Base-by-base conservation (phyloP, 2,113 vertebrate genomes). In the Uria lomvia region DNA sequence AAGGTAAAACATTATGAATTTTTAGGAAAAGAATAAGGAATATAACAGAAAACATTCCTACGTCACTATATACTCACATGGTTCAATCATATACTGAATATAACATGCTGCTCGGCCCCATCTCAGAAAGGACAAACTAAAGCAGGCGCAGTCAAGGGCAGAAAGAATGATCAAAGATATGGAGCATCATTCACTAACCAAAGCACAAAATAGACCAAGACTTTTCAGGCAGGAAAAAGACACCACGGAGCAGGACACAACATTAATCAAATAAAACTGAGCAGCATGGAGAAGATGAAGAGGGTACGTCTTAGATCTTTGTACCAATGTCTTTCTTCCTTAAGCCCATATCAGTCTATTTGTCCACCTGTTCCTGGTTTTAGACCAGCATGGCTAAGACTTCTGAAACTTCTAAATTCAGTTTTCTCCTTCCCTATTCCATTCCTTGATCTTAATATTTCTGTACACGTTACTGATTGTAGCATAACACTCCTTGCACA, bases 181-280 rank as follows among this genome's bases (percentile, higher is more conserved):
- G 7, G 18, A 82, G 8, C 16, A 66, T 9, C 26, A 47, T 62
- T 52, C 50, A 74, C 34, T 62, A 55, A 67, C 0, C 1, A 88
- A 74, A 52, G 21, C 29, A 43, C 36, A 71, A 47, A 85, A 77
- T 0, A 71, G 24, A 42, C 17, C 15, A 50, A 40, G 78, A 47
- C 12, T 45, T 80, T 55, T 18, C 7, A 34, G 38, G 27, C n/a
- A 79, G 47, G n/a, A 53, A 81, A 68, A 70, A 47, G 22, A 42
- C 21, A 43, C 29, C 17, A 20, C 2, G 50, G 45, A 70, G 12
- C 53, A 85, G 43, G 26, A 62, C 15, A 53, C 18, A 56, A 56
- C 15, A 52, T 0, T 1, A 40, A 65, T 16, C 15, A 58, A 78
- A 82, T 30, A 52, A 67, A 89, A 62, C 12, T 0, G 2, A 77